These are phyloP conservation scores for Schizothorax lantsangensis DNA, from an alignment of 2,797 vertebrate species.

Conservation along the genomic window DNA sequence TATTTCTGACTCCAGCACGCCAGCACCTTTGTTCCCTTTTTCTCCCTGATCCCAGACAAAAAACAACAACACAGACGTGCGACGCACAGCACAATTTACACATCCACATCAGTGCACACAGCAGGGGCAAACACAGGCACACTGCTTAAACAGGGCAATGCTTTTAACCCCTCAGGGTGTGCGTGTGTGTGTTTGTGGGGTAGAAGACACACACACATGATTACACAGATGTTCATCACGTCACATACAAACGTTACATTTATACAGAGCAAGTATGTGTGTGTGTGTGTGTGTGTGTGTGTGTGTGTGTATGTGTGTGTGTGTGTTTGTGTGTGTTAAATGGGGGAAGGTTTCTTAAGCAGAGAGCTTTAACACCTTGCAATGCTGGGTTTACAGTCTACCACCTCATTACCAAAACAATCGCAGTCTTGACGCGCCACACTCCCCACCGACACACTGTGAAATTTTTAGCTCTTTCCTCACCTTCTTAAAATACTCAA, in stretches of 20 bases:
- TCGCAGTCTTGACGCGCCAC: background rate
- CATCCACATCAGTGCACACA: conserved; percentile 60
- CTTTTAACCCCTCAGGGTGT: conserved; percentile 56
- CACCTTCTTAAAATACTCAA: conserved; percentile 22
- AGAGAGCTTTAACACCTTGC: conserved; percentile 19
- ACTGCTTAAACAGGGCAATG: conserved; percentile 52
- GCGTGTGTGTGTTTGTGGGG: conserved; percentile 23
- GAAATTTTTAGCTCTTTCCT: conserved; percentile 4
- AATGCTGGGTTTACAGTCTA: conserved; percentile 24
- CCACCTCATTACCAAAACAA: conserved; percentile 47
- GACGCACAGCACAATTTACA: conserved; percentile 71
- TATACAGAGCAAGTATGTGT: conserved; percentile 32
- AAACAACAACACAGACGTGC: conserved; percentile 63
- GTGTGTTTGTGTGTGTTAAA: background rate
- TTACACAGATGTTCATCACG: conserved; percentile 57
- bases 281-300: conserved; percentile 21
- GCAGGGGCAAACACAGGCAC: conserved; percentile 61
- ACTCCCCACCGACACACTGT: background rate
- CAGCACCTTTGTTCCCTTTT: conserved; percentile 36
- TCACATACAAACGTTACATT: conserved; percentile 53
- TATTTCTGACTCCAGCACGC: conserved; percentile 34
- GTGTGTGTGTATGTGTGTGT: conserved; percentile 24
- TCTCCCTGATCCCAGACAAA: conserved; percentile 54
- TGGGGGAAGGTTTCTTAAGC: conserved; percentile 22
- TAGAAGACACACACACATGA: conserved; percentile 32